Conservation (phyloP, 1,140 invertebrate genomes). For the Rhyacophila brunnea region DNA sequence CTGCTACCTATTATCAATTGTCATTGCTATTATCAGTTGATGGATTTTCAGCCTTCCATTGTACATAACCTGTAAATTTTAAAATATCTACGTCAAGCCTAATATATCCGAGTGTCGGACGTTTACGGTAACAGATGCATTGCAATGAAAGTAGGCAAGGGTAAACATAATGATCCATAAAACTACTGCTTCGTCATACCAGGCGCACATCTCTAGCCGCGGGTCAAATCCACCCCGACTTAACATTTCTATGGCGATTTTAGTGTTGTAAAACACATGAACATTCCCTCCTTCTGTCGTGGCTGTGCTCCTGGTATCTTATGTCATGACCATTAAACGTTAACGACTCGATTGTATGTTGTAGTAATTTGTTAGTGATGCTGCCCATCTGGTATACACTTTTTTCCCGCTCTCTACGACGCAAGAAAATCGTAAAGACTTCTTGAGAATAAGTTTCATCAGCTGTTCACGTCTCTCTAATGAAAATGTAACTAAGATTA, state of each 20-base stretch:
- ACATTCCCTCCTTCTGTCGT: background rate
- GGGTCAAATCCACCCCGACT: slow-evolving; percentile 26
- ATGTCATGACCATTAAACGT: slow-evolving; percentile 19
- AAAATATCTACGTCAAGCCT: too few relatives aligned
- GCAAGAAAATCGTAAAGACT: background rate
- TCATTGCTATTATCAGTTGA: too few relatives aligned
- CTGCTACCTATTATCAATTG: too few relatives aligned
- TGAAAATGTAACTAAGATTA: too few relatives aligned
- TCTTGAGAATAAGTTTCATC: too few relatives aligned
- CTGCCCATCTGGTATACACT: background rate
- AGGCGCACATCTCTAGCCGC: slow-evolving; percentile 19
- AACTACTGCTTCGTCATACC: slow-evolving; percentile 23
- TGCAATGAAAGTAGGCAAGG: slow-evolving; percentile 32
- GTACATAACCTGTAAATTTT: too few relatives aligned
- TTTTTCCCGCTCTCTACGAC: background rate
- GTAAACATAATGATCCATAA: slow-evolving; percentile 35
- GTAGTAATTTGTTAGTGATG: slow-evolving; percentile 1
- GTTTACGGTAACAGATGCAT: too few relatives aligned
- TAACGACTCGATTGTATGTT: slow-evolving; percentile 16
- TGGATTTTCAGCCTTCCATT: too few relatives aligned
- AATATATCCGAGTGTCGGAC: too few relatives aligned
- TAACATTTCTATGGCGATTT: slow-evolving; percentile 12
- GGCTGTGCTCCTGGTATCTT: slow-evolving; percentile 3
- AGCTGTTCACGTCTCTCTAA: too few relatives aligned
- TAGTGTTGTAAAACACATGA: slow-evolving; percentile 18